Evolutionary conservation across 1,140 invertebrate genomes (phyloP), one percentile per base, ranked within the genome.

Genomic region (Heterodera schachtii): DNA sequence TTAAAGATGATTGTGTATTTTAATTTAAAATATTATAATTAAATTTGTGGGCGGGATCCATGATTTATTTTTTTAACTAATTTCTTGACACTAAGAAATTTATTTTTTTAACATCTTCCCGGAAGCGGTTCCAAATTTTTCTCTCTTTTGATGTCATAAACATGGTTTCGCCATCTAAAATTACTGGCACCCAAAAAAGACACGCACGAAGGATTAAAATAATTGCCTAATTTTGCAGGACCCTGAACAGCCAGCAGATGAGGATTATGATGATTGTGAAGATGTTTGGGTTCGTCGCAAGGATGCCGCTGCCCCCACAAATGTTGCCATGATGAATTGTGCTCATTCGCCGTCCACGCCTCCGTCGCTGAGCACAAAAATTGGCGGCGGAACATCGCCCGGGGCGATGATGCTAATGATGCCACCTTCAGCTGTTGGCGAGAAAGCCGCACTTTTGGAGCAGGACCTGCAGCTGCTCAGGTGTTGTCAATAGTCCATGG

Each of bases 251-350:
- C 47, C n/a, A 31, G 31, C 31, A 0, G 31, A 31, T 43, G 47
- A 69, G 21, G 60, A 69, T 31, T 21, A 78, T 64, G 77, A 78
- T 64, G 77, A 69, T 46, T 47, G 11, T 19, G 77, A 71, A 8
- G 76, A 70, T 52, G 64, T 78, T 69, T 78, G 77, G 77, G 31
- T 78, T 64, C 60, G 77, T 21, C 66, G 64, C 11, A 21, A 49
- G n/a, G 77, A 78, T 78, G 7, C 69, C 4, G 19, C 31, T 41
- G 21, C 16, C 16, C 4, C 57, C 5, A 64, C 57, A 13, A 64
- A 64, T 19, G 41, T 49, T 46, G 57, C 16, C 0, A 64, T 31
- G 31, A 31, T 0, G 31, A 64, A 1, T 64, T 1, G 13, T 64
- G 13, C 11, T 4, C 57, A 64, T 13, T 64, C 77, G 19, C 60